These are phyloP conservation scores for Callithrix jacchus DNA, from an alignment of 2,113 vertebrate genomes.

Conservation along the genomic window DNA sequence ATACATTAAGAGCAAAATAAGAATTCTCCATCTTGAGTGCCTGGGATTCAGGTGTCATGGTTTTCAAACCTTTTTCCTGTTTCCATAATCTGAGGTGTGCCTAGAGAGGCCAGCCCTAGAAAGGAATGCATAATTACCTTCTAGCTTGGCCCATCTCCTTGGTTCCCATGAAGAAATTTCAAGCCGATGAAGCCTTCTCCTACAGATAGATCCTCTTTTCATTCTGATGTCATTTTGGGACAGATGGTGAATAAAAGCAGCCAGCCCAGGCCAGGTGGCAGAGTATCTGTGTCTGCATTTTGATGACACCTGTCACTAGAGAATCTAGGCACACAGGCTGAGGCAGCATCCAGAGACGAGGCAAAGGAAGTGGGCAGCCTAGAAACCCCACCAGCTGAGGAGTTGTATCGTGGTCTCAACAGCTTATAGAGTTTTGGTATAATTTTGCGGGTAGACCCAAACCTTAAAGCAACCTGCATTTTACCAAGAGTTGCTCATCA, in stretches of 20 bases:
- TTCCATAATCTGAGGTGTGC: background rate
- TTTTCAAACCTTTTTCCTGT: background rate
- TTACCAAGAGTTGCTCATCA: background rate
- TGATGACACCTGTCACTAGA: slow-evolving; percentile 49
- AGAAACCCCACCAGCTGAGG: background rate
- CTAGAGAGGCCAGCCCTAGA: background rate
- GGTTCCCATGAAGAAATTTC: background rate
- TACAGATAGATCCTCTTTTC: background rate
- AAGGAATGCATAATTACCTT: background rate
- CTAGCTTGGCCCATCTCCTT: background rate
- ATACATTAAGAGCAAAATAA: background rate
- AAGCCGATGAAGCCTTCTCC: background rate
- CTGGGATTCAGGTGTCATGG: background rate
- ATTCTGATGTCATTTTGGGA: slow-evolving; percentile 16
- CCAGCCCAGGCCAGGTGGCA: slow-evolving; percentile 61
- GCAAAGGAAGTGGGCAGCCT: background rate
- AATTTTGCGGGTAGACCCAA: background rate
- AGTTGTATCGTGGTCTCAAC: background rate
- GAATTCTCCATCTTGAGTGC: background rate
- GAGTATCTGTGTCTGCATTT: slow-evolving; percentile 49
- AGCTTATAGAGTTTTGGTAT: background rate
- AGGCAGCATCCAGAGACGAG: background rate
- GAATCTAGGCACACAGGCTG: background rate
- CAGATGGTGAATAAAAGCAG: slow-evolving; percentile 72
- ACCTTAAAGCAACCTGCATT: background rate